phyloP scores from a whole-genome alignment of 2,113 vertebrate species.

The Sturnira hondurensis region DNA sequence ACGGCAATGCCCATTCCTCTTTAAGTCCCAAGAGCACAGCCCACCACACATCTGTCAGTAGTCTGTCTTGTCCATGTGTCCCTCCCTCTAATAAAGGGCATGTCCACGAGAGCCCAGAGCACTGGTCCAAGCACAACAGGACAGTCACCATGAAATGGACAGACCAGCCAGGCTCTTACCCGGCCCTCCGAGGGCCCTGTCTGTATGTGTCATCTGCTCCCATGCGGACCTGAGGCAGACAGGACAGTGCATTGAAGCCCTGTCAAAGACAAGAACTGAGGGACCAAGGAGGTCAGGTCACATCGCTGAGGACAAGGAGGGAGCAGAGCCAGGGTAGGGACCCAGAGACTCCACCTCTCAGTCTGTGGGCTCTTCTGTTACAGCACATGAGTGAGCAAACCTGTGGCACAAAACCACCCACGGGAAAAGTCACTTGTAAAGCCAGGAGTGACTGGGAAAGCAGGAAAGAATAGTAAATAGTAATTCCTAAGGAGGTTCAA shows the following conservation, averaged over 20 bases:
- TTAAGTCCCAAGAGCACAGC: fast-evolving
- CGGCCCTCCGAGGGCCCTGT: no score
- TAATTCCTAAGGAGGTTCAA: neutral
- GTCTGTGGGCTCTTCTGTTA: neutral
- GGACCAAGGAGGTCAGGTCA: neutral
- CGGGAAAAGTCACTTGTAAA: fast-evolving
- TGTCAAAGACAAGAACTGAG: no score
- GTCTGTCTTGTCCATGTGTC: neutral
- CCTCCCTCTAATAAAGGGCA: neutral
- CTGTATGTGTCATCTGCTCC: neutral
- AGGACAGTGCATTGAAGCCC: neutral
- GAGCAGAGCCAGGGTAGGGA: neutral
- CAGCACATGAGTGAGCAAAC: neutral
- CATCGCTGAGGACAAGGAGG: fast-evolving
- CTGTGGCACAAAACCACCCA: fast-evolving
- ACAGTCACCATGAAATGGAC: neutral
- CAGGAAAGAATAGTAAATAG: neutral
- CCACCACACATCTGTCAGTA: neutral
- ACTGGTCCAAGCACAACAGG: neutral
- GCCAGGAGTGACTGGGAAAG: neutral
- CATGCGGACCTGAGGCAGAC: neutral
- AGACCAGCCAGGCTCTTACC: no score
- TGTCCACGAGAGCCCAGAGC: neutral
- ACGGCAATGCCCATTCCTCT: fast-evolving
- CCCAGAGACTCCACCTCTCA: neutral